Evolutionary conservation across 2,113 vertebrate genomes (phyloP).

Genomic region (Tachycineta bicolor): DNA sequence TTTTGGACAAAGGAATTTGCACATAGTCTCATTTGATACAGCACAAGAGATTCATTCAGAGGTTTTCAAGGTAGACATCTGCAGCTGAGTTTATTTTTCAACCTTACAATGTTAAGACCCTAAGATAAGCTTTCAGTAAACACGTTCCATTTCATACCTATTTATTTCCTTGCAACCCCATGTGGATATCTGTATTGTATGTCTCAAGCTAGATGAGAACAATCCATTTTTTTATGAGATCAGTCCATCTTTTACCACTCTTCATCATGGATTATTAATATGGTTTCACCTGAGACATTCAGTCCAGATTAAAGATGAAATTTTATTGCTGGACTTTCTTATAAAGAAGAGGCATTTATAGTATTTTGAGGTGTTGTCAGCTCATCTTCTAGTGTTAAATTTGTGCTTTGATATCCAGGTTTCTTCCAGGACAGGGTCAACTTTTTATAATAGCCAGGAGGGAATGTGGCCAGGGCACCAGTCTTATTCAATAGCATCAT

Average conservation of each 20-base stretch:
- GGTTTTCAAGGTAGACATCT: neutral
- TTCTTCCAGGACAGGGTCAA: neutral
- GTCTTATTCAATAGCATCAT: fast-evolving
- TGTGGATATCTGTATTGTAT: neutral
- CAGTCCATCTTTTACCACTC: neutral
- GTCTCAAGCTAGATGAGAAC: neutral
- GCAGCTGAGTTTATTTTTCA: neutral
- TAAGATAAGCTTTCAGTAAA: neutral
- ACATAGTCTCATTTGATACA: neutral
- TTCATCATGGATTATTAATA: neutral
- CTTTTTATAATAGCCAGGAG: neutral
- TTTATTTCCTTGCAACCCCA: neutral
- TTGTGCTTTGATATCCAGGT: neutral
- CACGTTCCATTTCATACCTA: fast-evolving
- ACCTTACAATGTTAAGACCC: neutral
- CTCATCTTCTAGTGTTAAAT: neutral
- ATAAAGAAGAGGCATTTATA: neutral
- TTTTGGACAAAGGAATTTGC: neutral
- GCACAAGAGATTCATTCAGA: neutral
- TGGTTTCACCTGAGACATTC: neutral
- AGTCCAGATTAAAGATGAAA: neutral
- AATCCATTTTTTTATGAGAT: neutral
- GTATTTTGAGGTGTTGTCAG: neutral
- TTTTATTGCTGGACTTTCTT: neutral
- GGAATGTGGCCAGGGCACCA: fast-evolving